Conservation (phyloP, 1,140 invertebrate species). For the Eubasilissa regina region DNA sequence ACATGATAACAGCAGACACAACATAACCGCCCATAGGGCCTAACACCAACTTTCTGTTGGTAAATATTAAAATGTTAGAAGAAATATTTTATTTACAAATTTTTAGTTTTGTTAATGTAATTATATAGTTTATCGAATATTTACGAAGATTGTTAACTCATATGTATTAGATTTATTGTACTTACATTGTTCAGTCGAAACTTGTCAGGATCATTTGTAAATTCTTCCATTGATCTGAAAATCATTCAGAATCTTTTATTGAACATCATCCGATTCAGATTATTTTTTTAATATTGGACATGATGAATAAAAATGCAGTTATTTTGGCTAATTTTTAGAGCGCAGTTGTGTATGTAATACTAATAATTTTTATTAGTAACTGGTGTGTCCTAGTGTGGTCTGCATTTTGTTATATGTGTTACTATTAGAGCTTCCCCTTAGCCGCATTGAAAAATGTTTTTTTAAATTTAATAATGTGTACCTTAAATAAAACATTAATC, state of each 20-base stretch:
- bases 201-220: constrained; percentile 45
- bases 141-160: too few relatives aligned
- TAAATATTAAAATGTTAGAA: too few relatives aligned
- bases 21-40: too few relatives aligned
- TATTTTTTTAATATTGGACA: background rate
- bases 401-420: too few relatives aligned
- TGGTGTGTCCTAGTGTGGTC: too few relatives aligned
- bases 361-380: background rate
- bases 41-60: too few relatives aligned
- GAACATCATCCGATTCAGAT: background rate
- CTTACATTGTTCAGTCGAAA: constrained; percentile 54
- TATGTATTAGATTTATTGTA: constrained; percentile 16
- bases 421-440: too few relatives aligned
- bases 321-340: background rate
- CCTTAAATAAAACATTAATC: too few relatives aligned
- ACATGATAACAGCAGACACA: too few relatives aligned
- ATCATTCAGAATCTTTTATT: constrained; percentile 27
- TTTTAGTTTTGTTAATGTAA: background rate
- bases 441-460: too few relatives aligned
- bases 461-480: too few relatives aligned
- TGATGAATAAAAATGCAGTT: background rate
- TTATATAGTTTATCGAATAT: too few relatives aligned
- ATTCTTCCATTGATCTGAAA: constrained; percentile 56
- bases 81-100: constrained; percentile 1
- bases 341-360: background rate